Percentiles rank a stretch among this genome's conserved stretches.
These are phyloP conservation scores for Charina bottae DNA, from an alignment of 2,113 vertebrate species.

Conservation along the genomic window DNA sequence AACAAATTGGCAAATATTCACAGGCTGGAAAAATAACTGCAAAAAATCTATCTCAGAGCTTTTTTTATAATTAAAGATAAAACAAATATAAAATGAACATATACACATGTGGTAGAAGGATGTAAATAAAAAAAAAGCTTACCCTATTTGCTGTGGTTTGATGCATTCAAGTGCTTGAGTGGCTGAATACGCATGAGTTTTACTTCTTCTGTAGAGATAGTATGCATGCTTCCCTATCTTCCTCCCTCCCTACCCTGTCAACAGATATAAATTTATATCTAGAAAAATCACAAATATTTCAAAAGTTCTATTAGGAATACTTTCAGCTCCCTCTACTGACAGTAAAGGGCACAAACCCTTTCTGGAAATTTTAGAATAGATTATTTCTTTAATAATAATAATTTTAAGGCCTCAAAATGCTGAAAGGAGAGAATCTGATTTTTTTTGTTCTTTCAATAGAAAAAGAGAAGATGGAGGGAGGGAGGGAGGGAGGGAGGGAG, in stretches of 20 bases:
- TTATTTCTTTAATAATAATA: neutral
- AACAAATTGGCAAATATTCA: neutral
- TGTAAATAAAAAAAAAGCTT: slow-evolving; percentile 11
- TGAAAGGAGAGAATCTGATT: neutral
- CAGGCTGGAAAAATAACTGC: neutral
- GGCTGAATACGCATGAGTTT: neutral
- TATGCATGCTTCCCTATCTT: neutral
- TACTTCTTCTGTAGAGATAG: neutral
- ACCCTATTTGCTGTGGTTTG: neutral
- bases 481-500: neutral
- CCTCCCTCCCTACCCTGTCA: neutral
- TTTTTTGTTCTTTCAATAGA: neutral
- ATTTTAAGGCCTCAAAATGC: neutral
- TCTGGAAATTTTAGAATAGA: neutral
- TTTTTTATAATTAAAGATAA: neutral
- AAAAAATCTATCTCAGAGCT: neutral
- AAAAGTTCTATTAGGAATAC: neutral
- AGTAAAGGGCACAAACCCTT: neutral
- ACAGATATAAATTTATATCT: neutral
- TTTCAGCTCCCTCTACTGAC: slow-evolving; percentile 25
- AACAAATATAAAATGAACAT: neutral
- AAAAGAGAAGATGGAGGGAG: neutral
- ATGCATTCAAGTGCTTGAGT: neutral
- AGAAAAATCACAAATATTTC: neutral
- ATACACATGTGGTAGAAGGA: neutral